phyloP scores from a whole-genome alignment of 92 coral and sea anemone genomes.

The Zoanthus sansibaricus region DNA sequence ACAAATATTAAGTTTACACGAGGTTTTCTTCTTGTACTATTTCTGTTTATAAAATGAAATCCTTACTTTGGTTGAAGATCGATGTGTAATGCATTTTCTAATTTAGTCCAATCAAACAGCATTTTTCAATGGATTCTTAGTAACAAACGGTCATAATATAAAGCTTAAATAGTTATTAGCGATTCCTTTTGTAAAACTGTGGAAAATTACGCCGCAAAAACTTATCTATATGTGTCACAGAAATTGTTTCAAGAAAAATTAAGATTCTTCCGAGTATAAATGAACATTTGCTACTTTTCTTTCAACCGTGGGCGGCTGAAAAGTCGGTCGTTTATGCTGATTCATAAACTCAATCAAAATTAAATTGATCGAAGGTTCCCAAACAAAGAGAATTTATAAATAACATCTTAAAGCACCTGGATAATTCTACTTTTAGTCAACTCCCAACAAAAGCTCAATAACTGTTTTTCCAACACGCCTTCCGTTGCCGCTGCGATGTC shows the following conservation, averaged over 20 bases:
- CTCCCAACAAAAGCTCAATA: constrained; percentile 24
- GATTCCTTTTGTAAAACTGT: neutral
- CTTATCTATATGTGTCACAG: neutral
- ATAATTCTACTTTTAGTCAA: constrained; percentile 21
- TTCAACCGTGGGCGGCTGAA: constrained; percentile 13
- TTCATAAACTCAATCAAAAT: constrained; percentile 40
- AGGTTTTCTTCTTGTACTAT: too few relatives aligned
- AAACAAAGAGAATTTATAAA: constrained; percentile 42
- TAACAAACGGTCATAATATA: neutral
- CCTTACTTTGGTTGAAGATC: neutral
- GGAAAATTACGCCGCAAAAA: neutral
- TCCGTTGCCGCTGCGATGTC: constrained; percentile 38
- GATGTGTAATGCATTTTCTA: neutral
- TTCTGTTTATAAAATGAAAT: too few relatives aligned
- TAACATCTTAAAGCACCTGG: constrained; percentile 40
- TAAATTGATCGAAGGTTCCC: constrained; percentile 35
- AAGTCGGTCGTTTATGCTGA: constrained; percentile 11
- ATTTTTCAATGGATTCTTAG: neutral
- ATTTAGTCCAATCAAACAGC: constrained; percentile 13
- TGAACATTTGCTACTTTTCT: constrained; percentile 19
- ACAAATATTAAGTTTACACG: too few relatives aligned
- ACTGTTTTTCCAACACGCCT: constrained; percentile 18
- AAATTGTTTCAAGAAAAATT: constrained; percentile 16
- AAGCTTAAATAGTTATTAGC: neutral
- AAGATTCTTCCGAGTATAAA: neutral